Evolutionary conservation across 2,888 invertebrate genomes (phyloP).

Genomic region (Agonopterix alstromeriana): DNA sequence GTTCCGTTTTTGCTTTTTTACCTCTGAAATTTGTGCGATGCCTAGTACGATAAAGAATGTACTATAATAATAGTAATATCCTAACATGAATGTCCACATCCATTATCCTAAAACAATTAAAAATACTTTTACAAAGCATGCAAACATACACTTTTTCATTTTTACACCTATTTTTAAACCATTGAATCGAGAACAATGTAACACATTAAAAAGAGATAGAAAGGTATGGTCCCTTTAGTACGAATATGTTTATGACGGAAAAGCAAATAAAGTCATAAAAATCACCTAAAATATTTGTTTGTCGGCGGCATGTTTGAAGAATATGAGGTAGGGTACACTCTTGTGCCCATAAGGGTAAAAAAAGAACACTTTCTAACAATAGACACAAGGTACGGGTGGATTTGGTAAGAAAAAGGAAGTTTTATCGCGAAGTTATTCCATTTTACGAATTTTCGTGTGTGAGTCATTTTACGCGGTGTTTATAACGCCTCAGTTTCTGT

Average conservation of each 20-base stretch:
- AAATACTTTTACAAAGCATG: background rate
- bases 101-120: background rate
- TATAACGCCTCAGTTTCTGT: too few species aligned
- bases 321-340: background rate
- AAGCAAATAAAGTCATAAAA: background rate
- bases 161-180: background rate
- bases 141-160: too few species aligned
- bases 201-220: background rate
- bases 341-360: background rate
- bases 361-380: slow-evolving; percentile 3
- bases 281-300: background rate
- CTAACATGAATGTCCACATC: too few species aligned
- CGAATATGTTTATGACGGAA: background rate
- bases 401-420: background rate
- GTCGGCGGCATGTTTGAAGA: background rate
- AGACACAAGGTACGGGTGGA: background rate
- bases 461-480: too few species aligned
- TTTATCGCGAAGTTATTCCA: too few species aligned
- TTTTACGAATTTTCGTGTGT: too few species aligned
- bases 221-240: background rate
- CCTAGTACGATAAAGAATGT: too few species aligned
- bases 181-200: too few species aligned
- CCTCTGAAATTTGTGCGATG: too few species aligned
- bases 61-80: too few species aligned
- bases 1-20: too few species aligned